These are phyloP conservation scores for Cetonia aurata DNA, from an alignment of 2,888 invertebrate species.

Conservation along the genomic window DNA sequence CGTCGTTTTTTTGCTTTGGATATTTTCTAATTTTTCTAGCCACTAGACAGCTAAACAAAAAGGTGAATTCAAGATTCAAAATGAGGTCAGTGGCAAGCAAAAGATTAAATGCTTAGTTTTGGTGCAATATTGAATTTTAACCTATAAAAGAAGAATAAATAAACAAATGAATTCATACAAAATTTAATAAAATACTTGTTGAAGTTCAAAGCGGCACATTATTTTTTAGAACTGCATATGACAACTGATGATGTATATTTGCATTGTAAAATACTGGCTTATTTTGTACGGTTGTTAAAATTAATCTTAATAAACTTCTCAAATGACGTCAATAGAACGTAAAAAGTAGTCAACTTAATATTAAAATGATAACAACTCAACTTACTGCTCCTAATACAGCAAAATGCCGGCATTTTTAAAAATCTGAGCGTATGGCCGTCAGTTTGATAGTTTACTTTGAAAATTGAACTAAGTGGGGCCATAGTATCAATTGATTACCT, in stretches of 20 bases:
- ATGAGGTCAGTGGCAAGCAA: background rate
- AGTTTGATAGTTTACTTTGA: no score
- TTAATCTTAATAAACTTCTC: conserved; percentile 34
- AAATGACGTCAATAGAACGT: conserved; percentile 27
- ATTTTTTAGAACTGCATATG: background rate
- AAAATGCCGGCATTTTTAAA: background rate
- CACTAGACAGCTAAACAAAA: no score
- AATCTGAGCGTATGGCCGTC: no score
- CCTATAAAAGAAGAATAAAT: background rate
- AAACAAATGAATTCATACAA: background rate
- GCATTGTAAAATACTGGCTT: background rate
- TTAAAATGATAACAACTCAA: conserved; percentile 15
- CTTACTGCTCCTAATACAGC: conserved; percentile 6
- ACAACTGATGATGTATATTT: background rate
- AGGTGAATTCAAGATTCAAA: no score
- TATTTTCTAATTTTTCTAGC: no score
- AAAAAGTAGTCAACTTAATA: background rate
- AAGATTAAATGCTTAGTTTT: background rate
- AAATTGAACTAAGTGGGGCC: no score
- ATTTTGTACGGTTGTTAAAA: conserved; percentile 2
- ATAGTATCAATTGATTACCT: no score
- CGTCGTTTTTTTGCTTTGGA: no score
- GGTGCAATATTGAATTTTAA: background rate
- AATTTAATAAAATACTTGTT: background rate
- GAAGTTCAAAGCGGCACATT: background rate